These are phyloP conservation scores for Troglohyphantes excavatus DNA, from an alignment of 2,888 invertebrate genomes.

Conservation along the genomic window DNA sequence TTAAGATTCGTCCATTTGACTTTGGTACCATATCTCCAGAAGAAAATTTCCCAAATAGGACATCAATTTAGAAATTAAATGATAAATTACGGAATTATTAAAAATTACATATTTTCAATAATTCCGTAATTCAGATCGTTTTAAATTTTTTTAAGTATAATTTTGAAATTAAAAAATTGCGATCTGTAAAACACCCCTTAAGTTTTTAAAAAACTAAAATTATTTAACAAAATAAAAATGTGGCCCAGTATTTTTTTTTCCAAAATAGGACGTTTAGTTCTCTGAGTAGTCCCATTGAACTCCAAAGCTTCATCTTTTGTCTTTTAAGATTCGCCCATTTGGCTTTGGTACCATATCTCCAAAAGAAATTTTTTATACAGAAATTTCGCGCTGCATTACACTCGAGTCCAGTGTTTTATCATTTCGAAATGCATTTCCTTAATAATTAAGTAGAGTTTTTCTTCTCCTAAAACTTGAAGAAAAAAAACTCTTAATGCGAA, in stretches of 20 bases:
- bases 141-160: too few relatives aligned
- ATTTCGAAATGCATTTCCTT: conserved; percentile 64
- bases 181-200: too few relatives aligned
- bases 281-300: neutral
- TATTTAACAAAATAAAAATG: too few relatives aligned
- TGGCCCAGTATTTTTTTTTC: too few relatives aligned
- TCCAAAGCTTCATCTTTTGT: conserved; percentile 49
- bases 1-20: conserved; percentile 41
- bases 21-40: conserved; percentile 50
- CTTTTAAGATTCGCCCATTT: conserved; percentile 44
- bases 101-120: too few relatives aligned
- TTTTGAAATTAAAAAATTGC: too few relatives aligned
- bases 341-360: conserved; percentile 52
- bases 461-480: conserved; percentile 14
- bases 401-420: conserved; percentile 53
- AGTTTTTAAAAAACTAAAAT: too few relatives aligned
- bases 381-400: conserved; percentile 72
- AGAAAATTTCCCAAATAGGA: too few relatives aligned
- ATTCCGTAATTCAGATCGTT: too few relatives aligned
- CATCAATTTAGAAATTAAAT: too few relatives aligned
- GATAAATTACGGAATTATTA: too few relatives aligned
- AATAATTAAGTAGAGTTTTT: conserved; percentile 54
- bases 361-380: conserved; percentile 61
- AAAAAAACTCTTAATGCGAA: conserved; percentile 38
- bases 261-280: neutral